Evolutionary conservation across 2,888 invertebrate species (phyloP).

Genomic region (Nowickia ferox): DNA sequence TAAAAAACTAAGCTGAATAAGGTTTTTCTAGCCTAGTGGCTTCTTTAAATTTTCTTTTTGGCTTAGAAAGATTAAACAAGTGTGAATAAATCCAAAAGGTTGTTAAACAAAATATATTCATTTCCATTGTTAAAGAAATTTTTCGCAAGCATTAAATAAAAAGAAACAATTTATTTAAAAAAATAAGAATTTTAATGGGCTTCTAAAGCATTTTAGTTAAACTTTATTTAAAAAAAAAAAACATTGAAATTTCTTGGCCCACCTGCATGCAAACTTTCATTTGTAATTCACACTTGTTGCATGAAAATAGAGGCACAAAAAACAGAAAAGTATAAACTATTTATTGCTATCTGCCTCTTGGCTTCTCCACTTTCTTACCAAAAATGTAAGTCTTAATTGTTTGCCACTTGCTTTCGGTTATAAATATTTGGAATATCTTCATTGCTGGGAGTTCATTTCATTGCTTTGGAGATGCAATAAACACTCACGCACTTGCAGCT

Average conservation of each 20-base stretch:
- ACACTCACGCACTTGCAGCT: conserved; percentile 31
- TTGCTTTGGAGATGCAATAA: conserved; percentile 13
- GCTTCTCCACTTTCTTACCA: conserved; percentile 7
- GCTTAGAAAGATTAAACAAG: neutral
- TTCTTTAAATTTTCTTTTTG: neutral
- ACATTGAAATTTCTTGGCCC: neutral
- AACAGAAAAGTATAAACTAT: neutral
- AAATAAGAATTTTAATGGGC: too few relatives aligned
- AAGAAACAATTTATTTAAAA: neutral
- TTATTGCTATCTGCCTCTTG: neutral
- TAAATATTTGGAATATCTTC: conserved; percentile 65
- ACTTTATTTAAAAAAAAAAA: too few relatives aligned
- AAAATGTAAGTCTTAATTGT: conserved; percentile 27
- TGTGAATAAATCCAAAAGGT: neutral
- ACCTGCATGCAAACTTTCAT: neutral
- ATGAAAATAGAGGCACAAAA: neutral
- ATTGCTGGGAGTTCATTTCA: conserved; percentile 41
- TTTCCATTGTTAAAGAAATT: neutral
- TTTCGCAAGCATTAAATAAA: neutral
- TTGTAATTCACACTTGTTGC: conserved; percentile 19
- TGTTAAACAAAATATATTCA: neutral
- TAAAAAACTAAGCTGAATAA: neutral
- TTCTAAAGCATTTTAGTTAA: too few relatives aligned
- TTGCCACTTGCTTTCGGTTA: conserved; percentile 50
- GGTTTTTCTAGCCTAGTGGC: neutral